Base-by-base conservation (phyloP, 2,888 invertebrate species). In the Ophion ellenae region DNA sequence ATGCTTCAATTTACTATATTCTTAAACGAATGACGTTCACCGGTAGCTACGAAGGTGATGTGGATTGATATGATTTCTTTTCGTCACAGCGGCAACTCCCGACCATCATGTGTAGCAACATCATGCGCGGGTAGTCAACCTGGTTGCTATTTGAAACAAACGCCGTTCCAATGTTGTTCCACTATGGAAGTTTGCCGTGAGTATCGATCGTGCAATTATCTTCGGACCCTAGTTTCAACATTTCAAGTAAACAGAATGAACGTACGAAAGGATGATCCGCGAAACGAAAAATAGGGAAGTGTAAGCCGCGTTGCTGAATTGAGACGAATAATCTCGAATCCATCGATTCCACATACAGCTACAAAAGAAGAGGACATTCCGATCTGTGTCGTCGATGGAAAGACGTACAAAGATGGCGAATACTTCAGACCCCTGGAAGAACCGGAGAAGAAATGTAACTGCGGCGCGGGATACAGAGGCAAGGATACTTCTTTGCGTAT, bases 321-420 rank as follows among this genome's bases (percentile, higher is more conserved):
- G 53, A 14, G 53, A 53, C 53, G 17, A 53, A 17, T 17, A 53
- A 53, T 53, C 14, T 14, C 17, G 53, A 53, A 53, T 14, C 66
- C 0, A n/a, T 4, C 7, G 2, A 45, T 59, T 66, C 40, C 83
- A n/a, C 81, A 71, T 61, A 84, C 36, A 92, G 91, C 85, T n/a
- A 40, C 89, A 5, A 87, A 86, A 2, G 77, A 71, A 0, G 87
- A 89, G 36, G 85, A 89, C 0, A 81, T 77, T 74, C 64, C 89
- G 2, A 89, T 70, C 0, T 93, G 93, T 47, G 67, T 78, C 24
- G 91, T 93, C 17, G 86, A 91, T 10, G 93, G 91, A 3, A 86
- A 88, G 83, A 86, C 79, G 11, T 92, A 91, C 66, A 59, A n/a
- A 1, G 91, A 90, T 0, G 92, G 92, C 1, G 84, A 93, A 10